Evolutionary conservation across 2,888 invertebrate genomes (phyloP), one percentile per base, ranked within the genome.

Genomic region (Diaperis boleti): DNA sequence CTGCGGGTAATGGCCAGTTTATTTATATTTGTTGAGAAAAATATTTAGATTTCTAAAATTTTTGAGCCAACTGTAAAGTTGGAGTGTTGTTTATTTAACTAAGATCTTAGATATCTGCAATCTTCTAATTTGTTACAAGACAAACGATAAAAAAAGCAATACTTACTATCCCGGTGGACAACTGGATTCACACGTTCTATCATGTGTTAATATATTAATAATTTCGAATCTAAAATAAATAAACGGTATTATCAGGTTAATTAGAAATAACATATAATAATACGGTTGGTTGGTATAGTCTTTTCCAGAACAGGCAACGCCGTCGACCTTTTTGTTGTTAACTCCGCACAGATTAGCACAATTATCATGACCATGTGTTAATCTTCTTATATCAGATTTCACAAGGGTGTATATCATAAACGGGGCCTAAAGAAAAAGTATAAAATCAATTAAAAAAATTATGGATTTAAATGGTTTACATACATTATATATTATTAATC

Each of bases 351-450:
- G 7, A 17, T 54, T 54, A 8, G 29, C 54, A 29, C 75, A 75
- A 15, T 65, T 60, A 50, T 75, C 75, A 13, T 66, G 66, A 6
- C 70, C 67, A 15, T 13, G 14, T 3, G 8, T 20, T 1, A 68
- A 29, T 49, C 72, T 59, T 1, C 59, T 14, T n/a, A 69, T 54
- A 41, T 73, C 71, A 1, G 71, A 60, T 8, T 70, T 62, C 3
- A 42, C 49, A 31, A 74, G 20, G 0, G 70, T 66, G 50, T 75
- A 74, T 11, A 68, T 68, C 41, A 73, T 8, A 54, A 74, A 72
- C 11, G 74, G 74, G 14, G 74, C 20, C 74, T 75, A 56, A 52
- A 69, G 67, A 33, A 26, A 22, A 26, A 37, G n/a, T 22, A 17
- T 35, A 5, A 20, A 6, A 20, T 20, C 20, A 20, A 4, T 20